These are phyloP conservation scores for Neoniphon sammara DNA, from an alignment of 2,797 vertebrate genomes.

Conservation along the genomic window DNA sequence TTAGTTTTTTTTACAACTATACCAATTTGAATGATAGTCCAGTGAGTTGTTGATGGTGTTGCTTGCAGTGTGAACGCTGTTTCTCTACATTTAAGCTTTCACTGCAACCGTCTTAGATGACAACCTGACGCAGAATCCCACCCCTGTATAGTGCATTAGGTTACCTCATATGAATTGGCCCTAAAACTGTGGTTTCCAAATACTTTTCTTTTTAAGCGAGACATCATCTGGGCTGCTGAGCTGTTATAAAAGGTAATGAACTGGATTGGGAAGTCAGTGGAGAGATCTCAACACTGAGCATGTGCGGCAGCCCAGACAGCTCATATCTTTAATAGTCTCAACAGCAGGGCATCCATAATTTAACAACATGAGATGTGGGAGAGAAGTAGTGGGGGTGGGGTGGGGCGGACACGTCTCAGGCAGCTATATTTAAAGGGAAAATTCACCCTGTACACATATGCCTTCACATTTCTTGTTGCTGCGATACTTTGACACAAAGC, in stretches of 20 bases:
- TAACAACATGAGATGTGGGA: conserved; percentile 17
- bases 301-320: conserved; percentile 11
- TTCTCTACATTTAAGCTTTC: no score
- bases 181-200: no score
- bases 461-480: background rate
- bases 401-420: background rate
- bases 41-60: no score
- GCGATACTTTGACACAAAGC: no score
- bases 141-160: no score
- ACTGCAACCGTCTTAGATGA: no score
- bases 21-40: no score
- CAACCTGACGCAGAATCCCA: no score
- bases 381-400: no score
- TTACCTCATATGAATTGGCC: no score
- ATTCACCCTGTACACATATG: conserved; percentile 7
- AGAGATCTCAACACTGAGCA: conserved; percentile 25
- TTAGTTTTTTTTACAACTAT: no score
- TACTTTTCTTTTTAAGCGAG: background rate
- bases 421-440: conserved; percentile 38
- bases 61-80: no score
- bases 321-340: conserved; percentile 33
- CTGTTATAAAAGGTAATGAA: conserved; percentile 13
- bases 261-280: conserved; percentile 3
- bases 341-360: conserved; percentile 50
- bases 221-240: background rate